Percentiles rank a stretch among this genome's conserved stretches.
Conservation (phyloP, 2,113 vertebrate genomes). For the Elephas maximus region DNA sequence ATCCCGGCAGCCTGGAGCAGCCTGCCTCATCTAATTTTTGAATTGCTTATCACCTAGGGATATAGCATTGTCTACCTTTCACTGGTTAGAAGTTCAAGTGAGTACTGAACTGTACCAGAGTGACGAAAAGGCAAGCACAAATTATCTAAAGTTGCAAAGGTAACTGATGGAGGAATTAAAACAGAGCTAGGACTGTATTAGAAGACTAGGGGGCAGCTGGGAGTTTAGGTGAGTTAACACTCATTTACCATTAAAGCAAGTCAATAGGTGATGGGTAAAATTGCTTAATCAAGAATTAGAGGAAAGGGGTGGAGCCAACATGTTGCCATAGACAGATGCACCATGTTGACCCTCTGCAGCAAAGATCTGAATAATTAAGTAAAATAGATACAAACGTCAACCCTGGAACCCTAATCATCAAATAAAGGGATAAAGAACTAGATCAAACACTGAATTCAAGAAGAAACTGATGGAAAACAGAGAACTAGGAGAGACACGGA, state of each 20-base stretch:
- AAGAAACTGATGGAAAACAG: no score
- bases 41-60: not conserved
- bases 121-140: not conserved
- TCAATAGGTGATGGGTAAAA: not conserved
- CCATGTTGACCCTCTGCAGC: no score
- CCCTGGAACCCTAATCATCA: no score
- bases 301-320: no score
- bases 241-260: not conserved
- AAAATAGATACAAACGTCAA: no score
- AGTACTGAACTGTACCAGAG: not conserved
- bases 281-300: not conserved
- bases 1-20: not conserved
- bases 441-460: no score
- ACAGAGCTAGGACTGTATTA: not conserved
- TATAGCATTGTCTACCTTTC: rapidly evolving
- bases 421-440: no score
- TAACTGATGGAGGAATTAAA: not conserved
- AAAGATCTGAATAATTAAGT: no score
- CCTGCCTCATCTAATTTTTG: not conserved
- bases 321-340: no score
- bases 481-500: no score
- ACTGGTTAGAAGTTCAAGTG: not conserved
- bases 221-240: not conserved
- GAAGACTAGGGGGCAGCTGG: not conserved
- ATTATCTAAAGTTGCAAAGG: not conserved